Base-by-base conservation (phyloP, 1,140 invertebrate genomes). In the Mylabris phalerata region DNA sequence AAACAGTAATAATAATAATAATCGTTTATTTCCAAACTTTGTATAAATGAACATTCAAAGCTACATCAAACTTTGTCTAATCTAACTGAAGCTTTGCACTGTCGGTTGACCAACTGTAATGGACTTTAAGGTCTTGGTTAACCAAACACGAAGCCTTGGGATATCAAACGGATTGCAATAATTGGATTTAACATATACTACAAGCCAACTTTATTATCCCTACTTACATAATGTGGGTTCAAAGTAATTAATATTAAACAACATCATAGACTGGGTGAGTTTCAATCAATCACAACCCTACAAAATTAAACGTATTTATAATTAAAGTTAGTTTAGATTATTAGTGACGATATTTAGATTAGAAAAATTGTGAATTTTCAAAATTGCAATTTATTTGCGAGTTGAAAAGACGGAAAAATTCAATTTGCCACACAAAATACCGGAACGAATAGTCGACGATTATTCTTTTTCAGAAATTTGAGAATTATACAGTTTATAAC, bases 401-500 rank as follows among this genome's bases (percentile, higher is more conserved):
- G 32, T 32, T 32, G 32, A 7, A 32, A 19, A 19, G 19, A 1
- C 1, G 39, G 50, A 54, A 54, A 46, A 50, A 50, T 57, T 57
- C 56, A 57, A 57, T 57, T 57, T 57, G 42, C 48, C 56, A 43
- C 19, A 19, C 56, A 57, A 57, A 57, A 57, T 50, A 49, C 56
- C 44, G 48, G 48, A 57, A 57, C 55, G 55, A 57, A 57, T 57
- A 44, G 46, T 7, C 1, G 42, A 45, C 26, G 54, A 52, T 59
- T 57, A 59, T 60, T 63, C 32, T 32, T 32, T 32, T 32, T 55
- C 48, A 46, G 43, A 58, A 59, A 62, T 62, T 62, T 49, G 51
- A 44, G 56, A 57, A 60, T 63, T 60, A 63, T 60, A 46, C 61
- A 50, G 49, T 41, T 32, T 32, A 32, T 32, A 32, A 32, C 39